These are phyloP conservation scores for Asarcornis scutulata DNA, from an alignment of 2,113 vertebrate species.

Conservation along the genomic window DNA sequence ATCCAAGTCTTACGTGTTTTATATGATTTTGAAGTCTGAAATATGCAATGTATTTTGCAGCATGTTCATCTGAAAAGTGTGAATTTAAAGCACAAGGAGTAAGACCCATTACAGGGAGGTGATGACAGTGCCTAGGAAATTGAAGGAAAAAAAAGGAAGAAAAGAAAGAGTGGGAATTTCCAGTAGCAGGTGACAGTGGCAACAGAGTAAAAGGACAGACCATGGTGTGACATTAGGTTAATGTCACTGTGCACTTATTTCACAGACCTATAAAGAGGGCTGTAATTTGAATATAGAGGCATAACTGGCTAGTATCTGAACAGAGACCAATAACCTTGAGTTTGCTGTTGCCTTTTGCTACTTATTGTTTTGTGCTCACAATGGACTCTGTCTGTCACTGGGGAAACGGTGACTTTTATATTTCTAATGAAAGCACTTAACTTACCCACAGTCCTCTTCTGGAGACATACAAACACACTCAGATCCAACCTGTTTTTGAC, in stretches of 20 bases:
- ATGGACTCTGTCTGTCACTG: background rate
- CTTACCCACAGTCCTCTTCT: slow-evolving; percentile 86
- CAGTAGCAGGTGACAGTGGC: background rate
- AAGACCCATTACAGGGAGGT: background rate
- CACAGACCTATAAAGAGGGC: background rate
- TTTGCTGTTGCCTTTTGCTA: background rate
- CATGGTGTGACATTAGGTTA: background rate
- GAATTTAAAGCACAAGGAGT: background rate
- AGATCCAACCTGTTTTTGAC: slow-evolving; percentile 76
- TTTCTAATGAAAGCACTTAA: background rate
- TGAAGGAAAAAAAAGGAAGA: background rate
- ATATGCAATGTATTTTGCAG: background rate
- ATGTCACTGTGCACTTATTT: background rate
- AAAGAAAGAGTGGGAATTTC: background rate
- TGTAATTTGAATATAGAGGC: background rate
- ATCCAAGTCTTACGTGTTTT: background rate
- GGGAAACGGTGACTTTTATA: background rate
- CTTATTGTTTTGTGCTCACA: background rate
- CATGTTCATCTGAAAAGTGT: background rate
- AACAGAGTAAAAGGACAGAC: background rate
- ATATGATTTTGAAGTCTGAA: background rate
- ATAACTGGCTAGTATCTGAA: background rate
- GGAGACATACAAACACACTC: slow-evolving; percentile 84
- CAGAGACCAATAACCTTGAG: background rate
- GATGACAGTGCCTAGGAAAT: background rate